phyloP scores from a whole-genome alignment of 2,113 vertebrate genomes.

The Donacobius atricapilla region DNA sequence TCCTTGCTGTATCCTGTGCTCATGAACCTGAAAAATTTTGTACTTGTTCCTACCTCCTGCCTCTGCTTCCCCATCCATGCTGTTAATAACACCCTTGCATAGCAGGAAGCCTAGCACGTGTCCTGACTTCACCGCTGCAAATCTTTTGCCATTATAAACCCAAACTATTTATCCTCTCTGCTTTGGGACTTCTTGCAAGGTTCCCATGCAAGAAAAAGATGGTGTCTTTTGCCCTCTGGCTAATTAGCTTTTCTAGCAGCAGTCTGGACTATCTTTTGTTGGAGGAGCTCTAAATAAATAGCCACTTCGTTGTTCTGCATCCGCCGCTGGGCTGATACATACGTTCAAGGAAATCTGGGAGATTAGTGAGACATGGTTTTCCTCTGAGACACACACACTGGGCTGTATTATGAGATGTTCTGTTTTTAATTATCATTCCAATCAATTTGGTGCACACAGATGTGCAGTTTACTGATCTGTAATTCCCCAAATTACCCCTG shows the following conservation, averaged over 20 bases:
- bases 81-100: background rate
- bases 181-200: background rate
- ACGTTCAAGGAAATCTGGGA: background rate
- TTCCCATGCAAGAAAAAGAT: background rate
- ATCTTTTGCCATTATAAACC: background rate
- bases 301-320: background rate
- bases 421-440: conserved; percentile 64
- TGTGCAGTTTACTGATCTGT: conserved; percentile 65
- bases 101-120: background rate
- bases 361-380: conserved; percentile 20
- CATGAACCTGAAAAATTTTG: background rate
- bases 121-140: background rate
- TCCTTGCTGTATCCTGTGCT: background rate
- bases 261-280: background rate
- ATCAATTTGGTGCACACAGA: conserved; percentile 63
- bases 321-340: background rate
- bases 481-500: conserved; percentile 63
- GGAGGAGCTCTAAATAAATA: conserved; percentile 33
- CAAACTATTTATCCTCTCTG: background rate
- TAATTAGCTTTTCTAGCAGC: conserved; percentile 10
- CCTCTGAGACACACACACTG: background rate
- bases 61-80: background rate
- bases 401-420: conserved; percentile 61
- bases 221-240: background rate
- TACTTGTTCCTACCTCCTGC: background rate